Conservation (phyloP, 2,797 vertebrate species). For the Anguilla marmorata region DNA sequence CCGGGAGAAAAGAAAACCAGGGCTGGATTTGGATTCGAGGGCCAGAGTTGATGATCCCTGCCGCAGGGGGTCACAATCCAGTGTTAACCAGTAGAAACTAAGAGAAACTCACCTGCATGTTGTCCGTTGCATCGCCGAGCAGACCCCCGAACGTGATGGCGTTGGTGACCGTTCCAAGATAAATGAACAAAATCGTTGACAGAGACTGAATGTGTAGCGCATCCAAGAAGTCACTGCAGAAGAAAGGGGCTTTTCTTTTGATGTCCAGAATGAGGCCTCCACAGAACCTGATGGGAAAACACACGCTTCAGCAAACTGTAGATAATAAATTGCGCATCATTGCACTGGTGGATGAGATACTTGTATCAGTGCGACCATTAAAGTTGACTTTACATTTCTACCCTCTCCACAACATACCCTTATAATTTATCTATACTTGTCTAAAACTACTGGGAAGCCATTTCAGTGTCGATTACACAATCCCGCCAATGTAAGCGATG, state of each 20-base stretch:
- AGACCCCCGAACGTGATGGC: slow-evolving; percentile 98
- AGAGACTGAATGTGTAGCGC: slow-evolving; percentile 93
- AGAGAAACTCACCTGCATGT: slow-evolving; percentile 88
- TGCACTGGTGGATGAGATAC: no score
- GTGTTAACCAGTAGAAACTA: neutral
- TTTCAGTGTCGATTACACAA: neutral
- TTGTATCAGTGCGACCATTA: no score
- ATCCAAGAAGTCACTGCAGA: slow-evolving; percentile 92
- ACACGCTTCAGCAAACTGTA: neutral
- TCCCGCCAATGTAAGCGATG: neutral
- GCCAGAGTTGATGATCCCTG: no score
- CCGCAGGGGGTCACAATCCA: neutral
- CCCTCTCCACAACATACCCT: no score
- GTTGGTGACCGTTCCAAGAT: slow-evolving; percentile 95
- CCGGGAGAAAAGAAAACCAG: no score
- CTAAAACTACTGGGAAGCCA: neutral
- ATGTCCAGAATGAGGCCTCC: slow-evolving; percentile 92
- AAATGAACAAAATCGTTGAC: slow-evolving; percentile 95
- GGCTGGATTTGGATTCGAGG: no score
- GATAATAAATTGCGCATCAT: no score
- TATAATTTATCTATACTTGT: neutral
- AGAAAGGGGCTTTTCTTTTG: slow-evolving; percentile 92
- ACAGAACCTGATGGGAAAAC: slow-evolving; percentile 78
- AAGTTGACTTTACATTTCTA: no score
- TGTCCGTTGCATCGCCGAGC: slow-evolving; percentile 94